Percentiles rank a stretch among this genome's conserved stretches.
Evolutionary conservation across 2,888 invertebrate genomes (phyloP).

Genomic region (Lacanobia oleracea): DNA sequence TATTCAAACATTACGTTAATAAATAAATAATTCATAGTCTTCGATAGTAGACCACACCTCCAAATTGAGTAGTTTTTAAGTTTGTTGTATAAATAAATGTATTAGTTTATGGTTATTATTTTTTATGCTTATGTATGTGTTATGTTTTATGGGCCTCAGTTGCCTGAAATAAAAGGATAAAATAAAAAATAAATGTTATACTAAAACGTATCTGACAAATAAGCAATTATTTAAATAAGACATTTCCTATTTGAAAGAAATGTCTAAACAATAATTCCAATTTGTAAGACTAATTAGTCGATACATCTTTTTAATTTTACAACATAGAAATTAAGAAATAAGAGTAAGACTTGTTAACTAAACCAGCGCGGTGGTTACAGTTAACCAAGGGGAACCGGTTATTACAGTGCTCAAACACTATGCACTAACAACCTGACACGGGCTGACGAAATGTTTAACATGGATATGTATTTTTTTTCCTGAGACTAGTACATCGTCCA

Average conservation of each 20-base stretch:
- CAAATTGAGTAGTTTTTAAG: too few species aligned
- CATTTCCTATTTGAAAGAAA: constrained; percentile 1
- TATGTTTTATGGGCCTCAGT: too few species aligned
- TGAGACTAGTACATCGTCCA: too few species aligned
- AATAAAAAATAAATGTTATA: too few species aligned
- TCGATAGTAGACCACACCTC: not conserved
- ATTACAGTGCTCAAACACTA: constrained; percentile 30
- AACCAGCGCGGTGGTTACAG: constrained; percentile 5
- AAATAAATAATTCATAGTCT: not conserved
- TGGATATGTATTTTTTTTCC: not conserved
- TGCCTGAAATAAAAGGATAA: too few species aligned
- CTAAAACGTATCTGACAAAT: not conserved
- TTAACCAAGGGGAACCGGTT: constrained; percentile 40
- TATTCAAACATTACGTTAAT: not conserved
- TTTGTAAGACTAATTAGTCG: constrained; percentile 45
- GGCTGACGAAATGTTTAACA: constrained; percentile 14
- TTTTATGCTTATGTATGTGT: too few species aligned
- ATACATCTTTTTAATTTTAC: constrained; percentile 37
- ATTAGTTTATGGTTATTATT: too few species aligned
- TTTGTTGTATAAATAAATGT: too few species aligned
- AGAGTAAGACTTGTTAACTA: constrained; percentile 3
- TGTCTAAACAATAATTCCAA: constrained; percentile 34
- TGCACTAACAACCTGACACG: constrained; percentile 16
- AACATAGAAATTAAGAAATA: constrained; percentile 36
- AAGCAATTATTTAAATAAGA: constrained; percentile 6